Evolutionary conservation across 2,797 vertebrate species (phyloP).

Genomic region (Galago senegalensis): DNA sequence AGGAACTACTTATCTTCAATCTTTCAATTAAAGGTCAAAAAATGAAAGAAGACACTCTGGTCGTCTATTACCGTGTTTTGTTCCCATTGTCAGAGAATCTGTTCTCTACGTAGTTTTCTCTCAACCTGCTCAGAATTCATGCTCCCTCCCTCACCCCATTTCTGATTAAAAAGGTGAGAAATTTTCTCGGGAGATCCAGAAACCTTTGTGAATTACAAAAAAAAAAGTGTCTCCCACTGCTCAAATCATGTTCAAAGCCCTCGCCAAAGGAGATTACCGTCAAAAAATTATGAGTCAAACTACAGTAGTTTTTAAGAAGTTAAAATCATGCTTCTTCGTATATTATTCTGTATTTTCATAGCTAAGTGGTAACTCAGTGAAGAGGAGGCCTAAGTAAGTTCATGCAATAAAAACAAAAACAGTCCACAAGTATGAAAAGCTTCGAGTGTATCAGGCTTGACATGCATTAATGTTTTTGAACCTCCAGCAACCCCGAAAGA

Average conservation of each 20-base stretch:
- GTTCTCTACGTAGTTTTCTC: slow-evolving; percentile 77
- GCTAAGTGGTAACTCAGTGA: slow-evolving; percentile 29
- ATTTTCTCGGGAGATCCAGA: slow-evolving; percentile 59
- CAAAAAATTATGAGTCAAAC: slow-evolving; percentile 58
- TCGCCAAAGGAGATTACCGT: slow-evolving; percentile 54
- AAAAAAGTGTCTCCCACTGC: neutral
- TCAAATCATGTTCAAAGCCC: slow-evolving; percentile 64
- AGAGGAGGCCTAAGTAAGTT: neutral
- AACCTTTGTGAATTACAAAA: slow-evolving; percentile 70
- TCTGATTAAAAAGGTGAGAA: slow-evolving; percentile 78
- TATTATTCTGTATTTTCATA: neutral
- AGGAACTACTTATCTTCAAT: slow-evolving; percentile 91
- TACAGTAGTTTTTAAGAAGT: slow-evolving; percentile 61
- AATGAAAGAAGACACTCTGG: slow-evolving; percentile 85
- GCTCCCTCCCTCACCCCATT: neutral
- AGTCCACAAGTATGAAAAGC: neutral
- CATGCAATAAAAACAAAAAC: neutral
- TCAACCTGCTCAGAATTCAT: slow-evolving; percentile 71
- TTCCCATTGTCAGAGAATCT: slow-evolving; percentile 75
- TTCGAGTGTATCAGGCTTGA: neutral
- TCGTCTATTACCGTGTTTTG: slow-evolving; percentile 83
- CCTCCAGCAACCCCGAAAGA: neutral
- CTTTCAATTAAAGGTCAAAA: slow-evolving; percentile 93
- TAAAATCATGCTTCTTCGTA: neutral
- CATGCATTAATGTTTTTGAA: slow-evolving; percentile 6